Conservation (phyloP, 2,888 invertebrate genomes). For the Plagodis pulveraria region DNA sequence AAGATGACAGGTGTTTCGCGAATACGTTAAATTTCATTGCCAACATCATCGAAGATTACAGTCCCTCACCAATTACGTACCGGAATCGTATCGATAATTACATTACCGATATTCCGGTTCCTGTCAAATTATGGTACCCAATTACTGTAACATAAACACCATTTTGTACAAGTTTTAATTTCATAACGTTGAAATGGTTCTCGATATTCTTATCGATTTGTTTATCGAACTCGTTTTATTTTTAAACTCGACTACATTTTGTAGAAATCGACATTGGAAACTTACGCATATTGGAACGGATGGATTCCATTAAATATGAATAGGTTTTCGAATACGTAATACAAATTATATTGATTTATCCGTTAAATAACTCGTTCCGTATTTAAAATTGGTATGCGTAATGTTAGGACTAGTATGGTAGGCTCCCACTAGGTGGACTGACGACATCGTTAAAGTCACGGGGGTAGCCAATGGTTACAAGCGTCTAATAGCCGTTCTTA, state of each 20-base stretch:
- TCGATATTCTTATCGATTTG: conserved; percentile 32
- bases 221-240: conserved; percentile 35
- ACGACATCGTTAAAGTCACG: no score
- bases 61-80: conserved; percentile 27
- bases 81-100: conserved; percentile 24
- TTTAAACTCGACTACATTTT: conserved; percentile 24
- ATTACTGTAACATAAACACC: conserved; percentile 23
- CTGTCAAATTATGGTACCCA: conserved; percentile 17
- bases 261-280: conserved; percentile 28
- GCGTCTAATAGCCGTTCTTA: no score
- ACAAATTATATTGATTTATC: no score
- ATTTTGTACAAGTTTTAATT: conserved; percentile 33
- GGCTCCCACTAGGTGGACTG: no score
- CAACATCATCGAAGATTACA: conserved; percentile 25
- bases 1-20: conserved; percentile 31
- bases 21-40: conserved; percentile 24
- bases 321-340: neutral
- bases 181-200: conserved; percentile 30
- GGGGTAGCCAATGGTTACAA: no score
- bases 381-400: no score
- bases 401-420: no score
- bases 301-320: conserved; percentile 8
- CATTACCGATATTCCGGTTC: conserved; percentile 22
- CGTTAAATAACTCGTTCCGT: no score
- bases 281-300: conserved; percentile 10